Percentiles rank a stretch among this genome's conserved stretches.
phyloP scores from a whole-genome alignment of 2,888 invertebrate species.

The Apamea epomidion region DNA sequence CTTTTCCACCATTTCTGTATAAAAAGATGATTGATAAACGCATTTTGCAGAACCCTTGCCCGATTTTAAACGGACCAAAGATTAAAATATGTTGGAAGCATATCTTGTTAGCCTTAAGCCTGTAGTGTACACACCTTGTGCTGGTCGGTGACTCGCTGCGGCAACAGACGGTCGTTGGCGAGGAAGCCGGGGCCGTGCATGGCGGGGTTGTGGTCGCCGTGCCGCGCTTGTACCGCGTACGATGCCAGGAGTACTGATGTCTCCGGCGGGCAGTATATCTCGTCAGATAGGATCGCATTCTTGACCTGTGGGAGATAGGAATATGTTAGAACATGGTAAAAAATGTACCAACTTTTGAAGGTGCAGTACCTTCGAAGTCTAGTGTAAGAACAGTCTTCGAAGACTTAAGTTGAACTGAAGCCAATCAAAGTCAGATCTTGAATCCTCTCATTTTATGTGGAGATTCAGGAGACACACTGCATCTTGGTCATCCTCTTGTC shows the following conservation, averaged over 20 bases:
- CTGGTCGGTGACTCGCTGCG: conserved; percentile 99
- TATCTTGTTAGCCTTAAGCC: not conserved
- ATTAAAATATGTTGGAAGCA: not conserved
- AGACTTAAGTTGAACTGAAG: not conserved
- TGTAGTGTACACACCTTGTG: conserved; percentile 92
- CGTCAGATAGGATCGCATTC: conserved; percentile 99
- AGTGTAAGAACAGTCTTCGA: not conserved
- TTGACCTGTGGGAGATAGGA: conserved; percentile 93
- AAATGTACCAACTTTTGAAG: not conserved
- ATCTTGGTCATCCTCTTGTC: not conserved
- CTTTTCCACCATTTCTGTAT: not conserved
- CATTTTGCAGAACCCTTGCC: not conserved
- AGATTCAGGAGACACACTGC: not conserved
- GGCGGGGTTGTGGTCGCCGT: conserved; percentile 97
- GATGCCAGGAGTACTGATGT: conserved; percentile 99
- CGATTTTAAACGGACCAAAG: not conserved
- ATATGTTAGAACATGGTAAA: not conserved
- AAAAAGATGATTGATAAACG: not conserved
- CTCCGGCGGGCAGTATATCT: conserved; percentile 99
- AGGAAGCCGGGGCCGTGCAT: conserved; percentile 96
- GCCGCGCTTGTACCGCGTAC: conserved; percentile 99
- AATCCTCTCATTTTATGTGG: not conserved
- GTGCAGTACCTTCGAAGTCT: no score
- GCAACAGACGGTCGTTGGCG: conserved; percentile 97
- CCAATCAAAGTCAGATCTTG: not conserved